Conservation (phyloP, 2,797 vertebrate species). For the Triplophysa bombifrons region DNA sequence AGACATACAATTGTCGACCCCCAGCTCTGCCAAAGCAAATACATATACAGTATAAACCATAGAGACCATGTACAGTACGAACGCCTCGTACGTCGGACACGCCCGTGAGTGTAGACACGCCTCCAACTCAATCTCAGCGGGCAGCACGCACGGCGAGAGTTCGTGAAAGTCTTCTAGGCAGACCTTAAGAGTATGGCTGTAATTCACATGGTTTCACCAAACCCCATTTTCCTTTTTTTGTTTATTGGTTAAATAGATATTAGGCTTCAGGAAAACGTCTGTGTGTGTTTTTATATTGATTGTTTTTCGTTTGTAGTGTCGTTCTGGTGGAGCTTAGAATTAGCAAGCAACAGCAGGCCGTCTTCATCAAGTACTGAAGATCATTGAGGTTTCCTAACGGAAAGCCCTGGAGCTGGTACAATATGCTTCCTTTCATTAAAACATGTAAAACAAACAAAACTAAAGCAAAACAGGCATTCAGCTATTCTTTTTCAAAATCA, state of each 20-base stretch:
- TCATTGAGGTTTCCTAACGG: slow-evolving; percentile 56
- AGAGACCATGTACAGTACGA: slow-evolving; percentile 28
- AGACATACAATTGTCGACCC: slow-evolving; percentile 55
- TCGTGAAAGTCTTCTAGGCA: slow-evolving; percentile 50
- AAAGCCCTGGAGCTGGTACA: slow-evolving; percentile 69
- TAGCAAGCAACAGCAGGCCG: slow-evolving; percentile 54
- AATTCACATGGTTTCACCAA: slow-evolving; percentile 69
- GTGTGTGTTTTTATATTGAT: slow-evolving; percentile 20
- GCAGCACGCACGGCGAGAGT: slow-evolving; percentile 22
- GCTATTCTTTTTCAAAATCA: slow-evolving; percentile 58
- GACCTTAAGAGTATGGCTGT: slow-evolving; percentile 81
- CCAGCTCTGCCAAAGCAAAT: slow-evolving; percentile 41
- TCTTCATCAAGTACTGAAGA: slow-evolving; percentile 28
- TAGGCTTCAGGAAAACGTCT: slow-evolving; percentile 47
- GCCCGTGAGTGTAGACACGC: slow-evolving; percentile 31
- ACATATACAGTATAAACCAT: slow-evolving; percentile 41
- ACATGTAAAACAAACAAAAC: slow-evolving; percentile 5
- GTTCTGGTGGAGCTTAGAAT: slow-evolving; percentile 60
- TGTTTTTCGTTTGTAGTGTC: slow-evolving; percentile 44
- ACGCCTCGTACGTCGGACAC: slow-evolving; percentile 10
- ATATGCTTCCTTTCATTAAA: slow-evolving; percentile 63
- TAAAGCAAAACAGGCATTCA: slow-evolving; percentile 18
- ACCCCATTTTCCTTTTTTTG: slow-evolving; percentile 22
- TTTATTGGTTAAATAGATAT: slow-evolving; percentile 53
- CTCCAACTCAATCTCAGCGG: slow-evolving; percentile 55